Percentiles rank a stretch among this genome's conserved stretches.
These are phyloP conservation scores for Leptarthrus brevirostris DNA, from an alignment of 2,888 invertebrate species.

Conservation along the genomic window DNA sequence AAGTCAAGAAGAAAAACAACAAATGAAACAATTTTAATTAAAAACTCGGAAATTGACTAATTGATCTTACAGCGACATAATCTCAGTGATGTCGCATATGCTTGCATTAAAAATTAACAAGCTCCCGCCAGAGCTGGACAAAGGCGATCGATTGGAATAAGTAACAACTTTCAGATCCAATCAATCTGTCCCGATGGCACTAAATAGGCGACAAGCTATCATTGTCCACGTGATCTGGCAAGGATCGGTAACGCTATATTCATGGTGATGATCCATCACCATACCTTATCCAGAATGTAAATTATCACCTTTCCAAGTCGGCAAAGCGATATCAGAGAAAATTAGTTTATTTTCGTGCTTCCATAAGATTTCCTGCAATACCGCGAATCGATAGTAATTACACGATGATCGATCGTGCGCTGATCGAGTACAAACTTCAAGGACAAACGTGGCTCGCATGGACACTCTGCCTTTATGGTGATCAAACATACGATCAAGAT, in stretches of 20 bases:
- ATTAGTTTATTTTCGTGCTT: constrained; percentile 43
- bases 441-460: neutral
- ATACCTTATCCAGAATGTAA: neutral
- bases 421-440: neutral
- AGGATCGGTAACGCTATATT: neutral
- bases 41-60: constrained; percentile 29
- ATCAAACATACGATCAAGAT: constrained; percentile 47
- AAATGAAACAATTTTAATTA: constrained; percentile 21
- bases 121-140: neutral
- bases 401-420: constrained; percentile 33
- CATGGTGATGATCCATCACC: neutral
- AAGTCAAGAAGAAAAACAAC: neutral
- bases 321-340: constrained; percentile 18
- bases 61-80: constrained; percentile 23
- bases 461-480: constrained; percentile 22
- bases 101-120: neutral
- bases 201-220: constrained; percentile 26
- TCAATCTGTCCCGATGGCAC: constrained; percentile 43
- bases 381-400: constrained; percentile 38
- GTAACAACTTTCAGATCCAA: neutral
- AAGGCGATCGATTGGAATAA: neutral
- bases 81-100: neutral
- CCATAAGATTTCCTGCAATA: neutral
- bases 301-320: constrained; percentile 20
- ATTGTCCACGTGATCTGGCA: constrained; percentile 3